These are phyloP conservation scores for Mesoligia furuncula DNA, from an alignment of 2,888 invertebrate species.

Conservation along the genomic window DNA sequence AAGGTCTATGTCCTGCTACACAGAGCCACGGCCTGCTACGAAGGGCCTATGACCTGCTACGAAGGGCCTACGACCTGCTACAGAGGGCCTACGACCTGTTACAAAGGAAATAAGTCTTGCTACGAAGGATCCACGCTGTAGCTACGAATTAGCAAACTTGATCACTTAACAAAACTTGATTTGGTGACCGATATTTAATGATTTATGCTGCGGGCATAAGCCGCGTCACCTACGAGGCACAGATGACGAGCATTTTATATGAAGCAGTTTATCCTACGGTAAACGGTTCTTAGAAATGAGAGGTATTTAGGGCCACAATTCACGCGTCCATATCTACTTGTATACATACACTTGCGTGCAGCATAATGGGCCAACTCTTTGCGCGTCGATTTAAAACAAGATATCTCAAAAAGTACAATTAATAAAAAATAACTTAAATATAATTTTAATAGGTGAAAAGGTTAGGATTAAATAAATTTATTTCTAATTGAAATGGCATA, in stretches of 20 bases:
- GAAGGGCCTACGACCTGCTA: not conserved
- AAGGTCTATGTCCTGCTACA: not conserved
- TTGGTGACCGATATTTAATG: not conserved
- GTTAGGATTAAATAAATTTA: not conserved
- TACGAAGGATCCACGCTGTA: constrained; percentile 8
- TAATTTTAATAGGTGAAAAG: no score
- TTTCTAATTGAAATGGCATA: not conserved
- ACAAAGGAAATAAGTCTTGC: not conserved
- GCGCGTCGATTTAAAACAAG: no score
- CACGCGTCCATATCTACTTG: no score
- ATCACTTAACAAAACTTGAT: no score
- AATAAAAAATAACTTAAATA: no score
- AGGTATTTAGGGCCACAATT: no score
- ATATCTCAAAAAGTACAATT: no score
- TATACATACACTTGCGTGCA: no score
- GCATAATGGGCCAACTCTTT: no score
- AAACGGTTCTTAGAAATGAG: not conserved
- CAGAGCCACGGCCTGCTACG: not conserved
- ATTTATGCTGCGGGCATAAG: not conserved
- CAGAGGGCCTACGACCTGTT: not conserved
- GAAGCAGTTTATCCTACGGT: not conserved
- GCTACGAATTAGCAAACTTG: not conserved
- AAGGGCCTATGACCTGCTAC: not conserved
- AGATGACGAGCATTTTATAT: not conserved
- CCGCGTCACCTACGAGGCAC: not conserved